These are phyloP conservation scores for Pachypeltis micranthus DNA, from an alignment of 1,140 invertebrate genomes.

Conservation along the genomic window DNA sequence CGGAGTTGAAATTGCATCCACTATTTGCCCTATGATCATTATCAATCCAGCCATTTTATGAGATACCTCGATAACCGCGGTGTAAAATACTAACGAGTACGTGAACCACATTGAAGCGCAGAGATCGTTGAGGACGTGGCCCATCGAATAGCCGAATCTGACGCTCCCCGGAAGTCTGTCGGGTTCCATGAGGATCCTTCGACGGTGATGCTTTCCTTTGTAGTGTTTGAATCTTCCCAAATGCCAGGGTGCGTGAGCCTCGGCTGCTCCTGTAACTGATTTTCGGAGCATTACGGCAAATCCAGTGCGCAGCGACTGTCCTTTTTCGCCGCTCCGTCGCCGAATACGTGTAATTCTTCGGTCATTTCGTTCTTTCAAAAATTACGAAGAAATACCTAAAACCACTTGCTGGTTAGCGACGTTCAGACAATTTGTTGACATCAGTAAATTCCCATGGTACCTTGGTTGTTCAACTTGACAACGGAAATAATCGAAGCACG, in stretches of 20 bases:
- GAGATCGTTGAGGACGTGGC: conserved; percentile 87
- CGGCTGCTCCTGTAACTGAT: too few species aligned
- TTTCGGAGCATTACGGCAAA: too few species aligned
- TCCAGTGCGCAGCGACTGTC: too few species aligned
- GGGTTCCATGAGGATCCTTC: not conserved
- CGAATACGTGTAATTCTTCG: too few species aligned
- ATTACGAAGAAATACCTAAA: too few species aligned
- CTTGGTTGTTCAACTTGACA: too few species aligned
- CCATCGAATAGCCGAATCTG: conserved; percentile 48
- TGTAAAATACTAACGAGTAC: conserved; percentile 86
- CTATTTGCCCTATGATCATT: conserved; percentile 75
- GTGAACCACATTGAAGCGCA: conserved; percentile 97
- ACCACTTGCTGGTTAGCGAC: too few species aligned
- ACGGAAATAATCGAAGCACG: too few species aligned
- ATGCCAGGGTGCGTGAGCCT: not conserved
- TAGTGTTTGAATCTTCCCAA: not conserved
- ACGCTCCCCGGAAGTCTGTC: not conserved
- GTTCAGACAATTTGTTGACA: too few species aligned
- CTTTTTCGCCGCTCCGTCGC: too few species aligned
- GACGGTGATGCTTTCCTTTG: not conserved
- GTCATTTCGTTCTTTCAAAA: too few species aligned
- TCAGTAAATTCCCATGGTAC: too few species aligned
- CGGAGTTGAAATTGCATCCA: conserved; percentile 79
- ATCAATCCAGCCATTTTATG: conserved; percentile 62
- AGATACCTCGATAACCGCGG: conserved; percentile 67